These are phyloP conservation scores for Drosophila seclusa DNA, from an alignment of 2,888 invertebrate genomes.

Conservation along the genomic window DNA sequence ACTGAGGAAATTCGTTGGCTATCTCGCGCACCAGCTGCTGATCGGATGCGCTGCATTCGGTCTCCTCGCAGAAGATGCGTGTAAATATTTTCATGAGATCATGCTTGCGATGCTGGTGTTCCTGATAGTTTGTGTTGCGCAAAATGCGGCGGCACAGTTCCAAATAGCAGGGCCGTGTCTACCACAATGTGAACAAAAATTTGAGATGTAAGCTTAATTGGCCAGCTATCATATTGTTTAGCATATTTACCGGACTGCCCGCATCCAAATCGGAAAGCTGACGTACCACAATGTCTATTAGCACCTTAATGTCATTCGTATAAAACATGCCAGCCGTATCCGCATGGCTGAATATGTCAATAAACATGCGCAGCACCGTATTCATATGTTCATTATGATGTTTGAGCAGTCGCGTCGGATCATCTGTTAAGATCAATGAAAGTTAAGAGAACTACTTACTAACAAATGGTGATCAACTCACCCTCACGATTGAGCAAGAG, in stretches of 20 bases:
- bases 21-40: conserved; percentile 92
- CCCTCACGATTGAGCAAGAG: conserved; percentile 96
- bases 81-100: conserved; percentile 94
- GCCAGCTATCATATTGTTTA: neutral
- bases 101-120: conserved; percentile 92
- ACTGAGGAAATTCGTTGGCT: conserved; percentile 93
- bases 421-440: conserved; percentile 87
- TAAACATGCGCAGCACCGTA: conserved; percentile 94
- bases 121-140: conserved; percentile 92
- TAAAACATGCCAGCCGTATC: conserved; percentile 95
- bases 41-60: conserved; percentile 90
- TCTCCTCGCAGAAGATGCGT: conserved; percentile 93
- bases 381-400: conserved; percentile 91
- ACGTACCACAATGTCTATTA: conserved; percentile 96
- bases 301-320: conserved; percentile 96
- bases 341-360: conserved; percentile 92
- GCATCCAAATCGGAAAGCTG: conserved; percentile 95
- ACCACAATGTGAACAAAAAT: conserved; percentile 31
- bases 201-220: neutral
- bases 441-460: too few species aligned
- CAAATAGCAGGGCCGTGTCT: conserved; percentile 92
- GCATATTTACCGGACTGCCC: conserved; percentile 90
- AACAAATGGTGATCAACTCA: conserved; percentile 76
- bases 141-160: conserved; percentile 92
- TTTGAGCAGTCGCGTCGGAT: conserved; percentile 94